Conservation (phyloP, 2,113 vertebrate species). For the Barbus barbus region DNA sequence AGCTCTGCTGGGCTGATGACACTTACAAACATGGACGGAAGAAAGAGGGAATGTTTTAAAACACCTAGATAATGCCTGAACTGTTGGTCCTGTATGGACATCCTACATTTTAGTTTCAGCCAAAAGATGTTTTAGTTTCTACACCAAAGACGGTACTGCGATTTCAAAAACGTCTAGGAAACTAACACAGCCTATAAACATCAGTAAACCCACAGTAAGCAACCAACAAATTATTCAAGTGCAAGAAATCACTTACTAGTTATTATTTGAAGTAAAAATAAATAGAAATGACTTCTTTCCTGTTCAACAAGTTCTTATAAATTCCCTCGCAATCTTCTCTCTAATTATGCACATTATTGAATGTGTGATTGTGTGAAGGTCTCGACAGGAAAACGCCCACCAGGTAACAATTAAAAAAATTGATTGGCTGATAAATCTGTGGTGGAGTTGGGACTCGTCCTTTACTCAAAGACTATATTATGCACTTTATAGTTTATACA, state of each 20-base stretch:
- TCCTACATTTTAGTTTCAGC: no score
- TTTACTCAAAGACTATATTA: no score
- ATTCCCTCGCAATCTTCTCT: background rate
- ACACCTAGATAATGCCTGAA: background rate
- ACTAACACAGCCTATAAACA: slow-evolving; percentile 17
- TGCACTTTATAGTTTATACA: no score
- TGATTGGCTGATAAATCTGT: background rate
- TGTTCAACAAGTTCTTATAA: background rate
- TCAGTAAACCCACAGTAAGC: background rate
- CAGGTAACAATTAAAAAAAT: background rate
- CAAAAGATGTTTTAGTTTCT: no score
- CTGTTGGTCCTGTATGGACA: background rate
- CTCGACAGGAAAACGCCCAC: background rate
- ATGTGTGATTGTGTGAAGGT: background rate
- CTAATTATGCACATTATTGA: background rate
- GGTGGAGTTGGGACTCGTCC: no score
- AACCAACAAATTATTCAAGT: background rate
- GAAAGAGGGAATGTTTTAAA: slow-evolving; percentile 67
- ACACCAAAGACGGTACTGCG: background rate
- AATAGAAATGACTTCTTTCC: no score
- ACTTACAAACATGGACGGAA: slow-evolving; percentile 57
- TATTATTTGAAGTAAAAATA: background rate
- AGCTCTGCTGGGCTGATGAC: slow-evolving; percentile 40
- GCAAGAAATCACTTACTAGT: background rate
- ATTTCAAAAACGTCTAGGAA: background rate